phyloP scores from a whole-genome alignment of 2,888 invertebrate genomes.

The Scrobipalpa costella region DNA sequence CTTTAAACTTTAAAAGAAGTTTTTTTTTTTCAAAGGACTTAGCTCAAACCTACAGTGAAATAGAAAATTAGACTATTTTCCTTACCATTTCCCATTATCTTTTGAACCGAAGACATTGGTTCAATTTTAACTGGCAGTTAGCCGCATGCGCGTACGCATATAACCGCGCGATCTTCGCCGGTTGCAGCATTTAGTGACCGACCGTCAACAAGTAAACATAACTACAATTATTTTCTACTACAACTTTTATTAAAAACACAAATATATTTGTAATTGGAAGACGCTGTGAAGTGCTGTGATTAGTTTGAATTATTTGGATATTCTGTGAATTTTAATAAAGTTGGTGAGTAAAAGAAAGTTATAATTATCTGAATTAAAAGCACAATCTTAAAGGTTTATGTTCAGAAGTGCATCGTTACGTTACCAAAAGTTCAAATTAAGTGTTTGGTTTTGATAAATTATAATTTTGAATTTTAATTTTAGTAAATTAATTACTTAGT shows the following conservation, averaged over 20 bases:
- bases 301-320: conserved; percentile 3
- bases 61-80: background rate
- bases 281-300: conserved; percentile 20
- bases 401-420: background rate
- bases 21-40: too few species aligned
- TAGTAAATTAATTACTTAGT: background rate
- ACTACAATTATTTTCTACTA: conserved; percentile 1
- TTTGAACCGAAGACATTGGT: background rate
- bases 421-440: too few species aligned
- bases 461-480: too few species aligned
- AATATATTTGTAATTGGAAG: background rate
- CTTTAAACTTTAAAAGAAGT: too few species aligned
- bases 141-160: conserved; percentile 23
- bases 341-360: background rate
- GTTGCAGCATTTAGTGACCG: conserved; percentile 38
- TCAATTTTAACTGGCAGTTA: conserved; percentile 15
- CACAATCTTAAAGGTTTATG: background rate
- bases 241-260: background rate
- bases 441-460: too few species aligned
- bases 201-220: conserved; percentile 38
- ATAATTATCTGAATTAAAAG: too few species aligned
- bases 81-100: background rate
- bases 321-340: background rate
- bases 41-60: too few species aligned
- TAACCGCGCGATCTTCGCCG: conserved; percentile 36